Conservation (phyloP, 1,140 invertebrate species). For the Drosophila chauvacae region DNA sequence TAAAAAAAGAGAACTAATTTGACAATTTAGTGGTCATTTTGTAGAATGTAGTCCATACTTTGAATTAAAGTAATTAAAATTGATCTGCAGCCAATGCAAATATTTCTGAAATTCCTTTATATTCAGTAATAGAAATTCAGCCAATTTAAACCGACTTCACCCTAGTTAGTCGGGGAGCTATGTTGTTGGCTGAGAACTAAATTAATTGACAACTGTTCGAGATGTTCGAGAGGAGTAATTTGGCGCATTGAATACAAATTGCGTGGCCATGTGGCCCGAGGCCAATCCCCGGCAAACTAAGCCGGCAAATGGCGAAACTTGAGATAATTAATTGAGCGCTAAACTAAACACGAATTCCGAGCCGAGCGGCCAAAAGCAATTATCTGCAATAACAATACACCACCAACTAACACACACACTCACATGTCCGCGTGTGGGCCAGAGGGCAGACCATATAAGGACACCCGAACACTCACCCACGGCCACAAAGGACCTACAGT, state of each 20-base stretch:
- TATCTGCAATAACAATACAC: slow-evolving; percentile 70
- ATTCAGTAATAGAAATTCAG: not conserved
- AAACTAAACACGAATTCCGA: slow-evolving; percentile 74
- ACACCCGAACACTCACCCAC: slow-evolving; percentile 12
- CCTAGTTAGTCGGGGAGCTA: not conserved
- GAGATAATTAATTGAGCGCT: slow-evolving; percentile 81
- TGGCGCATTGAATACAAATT: slow-evolving; percentile 71
- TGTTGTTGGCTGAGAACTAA: slow-evolving; percentile 16
- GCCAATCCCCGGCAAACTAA: slow-evolving; percentile 51
- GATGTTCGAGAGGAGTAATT: slow-evolving; percentile 41
- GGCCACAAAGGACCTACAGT: slow-evolving; percentile 35
- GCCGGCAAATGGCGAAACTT: slow-evolving; percentile 73
- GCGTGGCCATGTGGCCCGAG: slow-evolving; percentile 41
- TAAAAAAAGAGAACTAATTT: too few species aligned
- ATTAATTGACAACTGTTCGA: slow-evolving; percentile 52
- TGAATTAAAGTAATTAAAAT: too few species aligned
- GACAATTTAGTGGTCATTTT: too few species aligned
- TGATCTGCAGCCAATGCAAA: too few species aligned
- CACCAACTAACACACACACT: slow-evolving; percentile 4
- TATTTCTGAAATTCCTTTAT: not conserved
- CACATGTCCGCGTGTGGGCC: slow-evolving; percentile 11
- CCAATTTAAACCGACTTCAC: slow-evolving; percentile 21
- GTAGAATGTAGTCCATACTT: too few species aligned
- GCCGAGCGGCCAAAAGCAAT: slow-evolving; percentile 63
- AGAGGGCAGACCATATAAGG: slow-evolving; percentile 1